Evolutionary conservation across 1,140 invertebrate species (phyloP), one percentile per base, ranked within the genome.

Genomic region (Eciton burchellii): DNA sequence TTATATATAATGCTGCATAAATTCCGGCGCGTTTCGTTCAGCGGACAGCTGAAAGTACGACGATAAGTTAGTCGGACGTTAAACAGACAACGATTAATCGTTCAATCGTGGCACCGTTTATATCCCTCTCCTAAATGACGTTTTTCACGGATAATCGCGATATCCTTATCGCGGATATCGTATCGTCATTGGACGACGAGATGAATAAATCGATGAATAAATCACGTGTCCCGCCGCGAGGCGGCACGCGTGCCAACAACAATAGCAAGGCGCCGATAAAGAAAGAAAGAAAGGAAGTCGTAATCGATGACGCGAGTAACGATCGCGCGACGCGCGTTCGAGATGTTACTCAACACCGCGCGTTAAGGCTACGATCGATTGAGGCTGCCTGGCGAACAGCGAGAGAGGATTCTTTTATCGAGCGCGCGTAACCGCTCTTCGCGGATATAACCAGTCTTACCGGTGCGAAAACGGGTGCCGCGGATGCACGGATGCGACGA

Each of bases 381-480:
- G 62, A 70, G 57, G 45, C 52, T 19, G 52, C 43, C 45, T 41
- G 41, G 35, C 54, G 29, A 66, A 82, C 56, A 68, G 71, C 70
- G 35, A 35, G 65, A 68, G 43, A 43, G 57, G 65, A 83, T 87
- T 85, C 63, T 81, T 68, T 83, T 74, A 86, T 87, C 84, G 41
- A 29, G 49, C 6, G 6, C 68, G 59, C 45, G n/a, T n/a, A n/a
- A n/a, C 45, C 29, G 26, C 43, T 65, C 77, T 57, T 43, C 56
- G 57, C 47, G 49, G 81, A 79, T 66, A 81, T 72, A 87, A 87
- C 84, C 85, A 84, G 85, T 87, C 85, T 60, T 86, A 87, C 85
- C 84, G 73, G 84, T 83, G 86, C 82, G 70, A 89, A 35, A 35
- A 82, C 86, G 84, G 85, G 72, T 65, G 81, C 73, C 52, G 11